phyloP scores from a whole-genome alignment of 1,140 invertebrate species.

The Bactericera cockerelli region DNA sequence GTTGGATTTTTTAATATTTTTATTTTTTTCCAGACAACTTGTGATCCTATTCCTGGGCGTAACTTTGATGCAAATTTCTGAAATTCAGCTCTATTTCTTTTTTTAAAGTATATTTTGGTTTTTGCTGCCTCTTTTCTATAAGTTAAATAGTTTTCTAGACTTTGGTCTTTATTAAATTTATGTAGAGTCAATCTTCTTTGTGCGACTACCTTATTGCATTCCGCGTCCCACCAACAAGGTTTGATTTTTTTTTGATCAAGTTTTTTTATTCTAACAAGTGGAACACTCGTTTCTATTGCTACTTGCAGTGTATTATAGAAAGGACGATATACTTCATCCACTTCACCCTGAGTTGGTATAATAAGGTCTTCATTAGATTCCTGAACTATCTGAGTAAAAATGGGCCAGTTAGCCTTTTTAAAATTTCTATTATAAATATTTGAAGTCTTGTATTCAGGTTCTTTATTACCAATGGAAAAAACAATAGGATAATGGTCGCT shows the following conservation, averaged over 20 bases:
- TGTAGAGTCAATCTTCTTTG: neutral
- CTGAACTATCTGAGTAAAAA: neutral
- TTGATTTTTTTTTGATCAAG: neutral
- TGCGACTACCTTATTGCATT: neutral
- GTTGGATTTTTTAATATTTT: neutral
- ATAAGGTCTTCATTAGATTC: neutral
- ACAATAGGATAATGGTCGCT: neutral
- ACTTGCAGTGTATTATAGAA: neutral
- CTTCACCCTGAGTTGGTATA: neutral
- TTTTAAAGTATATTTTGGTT: neutral
- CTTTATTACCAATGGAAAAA: neutral
- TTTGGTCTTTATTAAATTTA: neutral
- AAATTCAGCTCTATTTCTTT: neutral
- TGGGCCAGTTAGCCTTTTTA: neutral
- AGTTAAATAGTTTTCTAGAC: neutral
- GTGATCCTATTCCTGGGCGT: neutral
- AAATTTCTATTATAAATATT: neutral
- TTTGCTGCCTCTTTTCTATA: neutral
- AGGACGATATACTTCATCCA: neutral
- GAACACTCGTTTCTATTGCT: neutral
- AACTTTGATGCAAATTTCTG: neutral
- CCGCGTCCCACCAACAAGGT: neutral
- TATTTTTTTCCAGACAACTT: neutral
- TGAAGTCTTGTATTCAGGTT: neutral
- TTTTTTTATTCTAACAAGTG: neutral